phyloP scores from a whole-genome alignment of 1,140 invertebrate genomes.

The Drosophila nigrodunni region DNA sequence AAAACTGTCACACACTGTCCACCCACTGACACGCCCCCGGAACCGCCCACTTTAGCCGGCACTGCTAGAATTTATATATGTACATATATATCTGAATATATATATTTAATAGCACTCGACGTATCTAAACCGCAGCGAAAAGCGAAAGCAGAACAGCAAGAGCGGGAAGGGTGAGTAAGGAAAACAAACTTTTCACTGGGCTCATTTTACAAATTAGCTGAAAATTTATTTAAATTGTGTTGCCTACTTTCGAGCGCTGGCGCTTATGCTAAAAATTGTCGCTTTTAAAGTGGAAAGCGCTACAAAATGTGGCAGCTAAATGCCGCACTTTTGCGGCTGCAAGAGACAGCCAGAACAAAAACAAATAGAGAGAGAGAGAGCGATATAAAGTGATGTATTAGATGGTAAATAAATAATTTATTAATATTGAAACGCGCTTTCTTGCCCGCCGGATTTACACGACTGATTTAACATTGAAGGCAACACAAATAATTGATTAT shows the following conservation, averaged over 20 bases:
- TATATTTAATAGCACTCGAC: conserved; percentile 69
- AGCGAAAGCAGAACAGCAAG: conserved; percentile 18
- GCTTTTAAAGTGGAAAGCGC: conserved; percentile 8
- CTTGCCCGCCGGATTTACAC: conserved; percentile 3
- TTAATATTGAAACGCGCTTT: conserved; percentile 3
- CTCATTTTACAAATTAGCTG: conserved; percentile 72
- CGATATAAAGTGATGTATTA: not conserved
- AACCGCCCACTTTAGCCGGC: not conserved
- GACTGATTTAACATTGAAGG: not conserved
- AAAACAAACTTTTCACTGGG: conserved; percentile 64
- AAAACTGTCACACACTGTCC: conserved; percentile 53
- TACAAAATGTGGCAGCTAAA: conserved; percentile 22
- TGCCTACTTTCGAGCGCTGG: conserved; percentile 48
- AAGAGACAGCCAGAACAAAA: not conserved
- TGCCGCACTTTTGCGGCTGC: conserved; percentile 21
- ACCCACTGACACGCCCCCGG: not conserved
- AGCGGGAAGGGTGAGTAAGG: conserved; percentile 1
- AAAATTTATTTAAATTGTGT: conserved; percentile 75
- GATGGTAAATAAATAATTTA: conserved; percentile 33
- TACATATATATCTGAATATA: conserved; percentile 12
- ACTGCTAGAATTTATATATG: not conserved
- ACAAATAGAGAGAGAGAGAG: not conserved
- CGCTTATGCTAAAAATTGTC: conserved; percentile 1
- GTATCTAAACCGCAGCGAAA: conserved; percentile 73
- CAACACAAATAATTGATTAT: conserved; percentile 12